Base-by-base conservation (phyloP, 2,888 invertebrate genomes). In the Thecocarcelia acutangulata region DNA sequence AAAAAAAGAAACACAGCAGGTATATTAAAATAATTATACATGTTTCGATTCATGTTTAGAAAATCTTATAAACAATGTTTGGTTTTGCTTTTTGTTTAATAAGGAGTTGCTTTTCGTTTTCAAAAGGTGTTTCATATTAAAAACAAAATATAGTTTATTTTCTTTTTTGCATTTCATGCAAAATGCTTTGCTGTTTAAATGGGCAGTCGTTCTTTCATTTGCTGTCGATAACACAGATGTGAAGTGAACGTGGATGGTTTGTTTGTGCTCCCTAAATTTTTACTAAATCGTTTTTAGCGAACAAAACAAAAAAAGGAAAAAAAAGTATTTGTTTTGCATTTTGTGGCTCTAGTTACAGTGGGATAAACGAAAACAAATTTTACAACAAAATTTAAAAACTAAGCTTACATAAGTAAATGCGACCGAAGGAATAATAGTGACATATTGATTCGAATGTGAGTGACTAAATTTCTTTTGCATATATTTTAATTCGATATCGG, bases 11-110 rank as follows among this genome's bases (percentile, higher is more conserved):
- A 33, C 33, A n/a, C 69, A 56, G n/a, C 78, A 76, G 69, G 58
- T 74, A 70, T 72, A 83, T 81, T 83, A 70, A 84, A 84, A 84
- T 85, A 84, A 85, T 85, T 84, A 84, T 69, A 83, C 80, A 76
- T 84, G 74, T 85, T 82, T 61, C 73, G 83, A 84, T 81, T 85
- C 84, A 84, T 84, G 85, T 84, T 85, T 3, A 64, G 17, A 78
- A 72, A 66, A 73, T 73, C 19, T 73, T 61, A 44, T 58, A 44
- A 44, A 17, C 28, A 68, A 59, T 61, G 24, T 70, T 33, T 37
- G 19, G 58, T 73, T 13, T 52, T 17, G 17, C 15, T 54, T 8
- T 12, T 13, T 42, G 8, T 2, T 44, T 13, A 19, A 17, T 73
- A 63, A 54, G 48, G 46, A 64, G 24, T 59, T 24, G 28, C 12